Percentiles rank a stretch among this genome's conserved stretches.
Evolutionary conservation across 2,113 vertebrate species (phyloP).

Genomic region (Sinocyclocheilus anshuiensis): DNA sequence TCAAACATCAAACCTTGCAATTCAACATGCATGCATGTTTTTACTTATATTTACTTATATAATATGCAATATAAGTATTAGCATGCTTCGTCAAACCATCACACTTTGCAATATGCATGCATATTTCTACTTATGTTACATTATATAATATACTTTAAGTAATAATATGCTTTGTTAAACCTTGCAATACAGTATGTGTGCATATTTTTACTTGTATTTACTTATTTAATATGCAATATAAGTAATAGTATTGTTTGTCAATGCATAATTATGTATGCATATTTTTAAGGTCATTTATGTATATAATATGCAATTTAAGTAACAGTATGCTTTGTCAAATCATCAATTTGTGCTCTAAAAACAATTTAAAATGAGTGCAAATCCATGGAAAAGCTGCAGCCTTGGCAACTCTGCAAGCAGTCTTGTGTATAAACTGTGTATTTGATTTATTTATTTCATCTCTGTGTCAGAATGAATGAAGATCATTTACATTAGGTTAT

Average conservation of each 20-base stretch:
- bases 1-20: too few relatives aligned
- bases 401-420: background rate
- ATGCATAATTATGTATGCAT: background rate
- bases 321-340: background rate
- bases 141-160: background rate
- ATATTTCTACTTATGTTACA: background rate
- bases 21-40: background rate
- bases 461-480: background rate
- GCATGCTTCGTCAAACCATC: too few relatives aligned
- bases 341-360: background rate
- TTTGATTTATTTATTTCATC: background rate
- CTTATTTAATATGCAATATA: background rate
- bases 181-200: background rate
- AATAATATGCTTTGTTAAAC: background rate
- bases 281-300: background rate
- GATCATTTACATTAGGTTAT: background rate
- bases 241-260: background rate
- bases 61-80: background rate
- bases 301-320: background rate
- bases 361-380: background rate
- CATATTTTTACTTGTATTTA: background rate
- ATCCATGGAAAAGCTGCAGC: background rate
- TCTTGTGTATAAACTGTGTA: background rate
- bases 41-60: background rate
- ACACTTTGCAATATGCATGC: background rate